Evolutionary conservation across 2,113 vertebrate genomes (phyloP), one percentile per base, ranked within the genome.

Genomic region (Rhea pennata): DNA sequence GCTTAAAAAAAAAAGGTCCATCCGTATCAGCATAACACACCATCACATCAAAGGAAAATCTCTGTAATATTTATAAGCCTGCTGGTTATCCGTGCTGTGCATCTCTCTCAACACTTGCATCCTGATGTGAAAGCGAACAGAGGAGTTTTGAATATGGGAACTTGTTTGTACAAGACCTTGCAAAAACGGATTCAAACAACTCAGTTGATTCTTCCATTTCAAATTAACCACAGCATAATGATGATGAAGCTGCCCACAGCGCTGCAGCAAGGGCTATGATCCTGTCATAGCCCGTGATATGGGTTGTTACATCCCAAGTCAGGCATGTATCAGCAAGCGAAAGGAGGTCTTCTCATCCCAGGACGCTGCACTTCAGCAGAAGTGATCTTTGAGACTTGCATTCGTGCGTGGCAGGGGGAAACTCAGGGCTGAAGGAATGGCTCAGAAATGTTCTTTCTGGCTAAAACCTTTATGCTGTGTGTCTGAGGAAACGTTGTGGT

Each of bases 11-110:
- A n/a, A 7, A n/a, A 3, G 33, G 15, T 42, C 58, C 58, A 12
- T 33, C 58, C 42, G 7, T 71, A 29, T 56, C 15, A 59, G 24
- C 81, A 72, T 26, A 83, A 5, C 1, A 2, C 7, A 42, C 36
- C 73, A 20, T 73, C n/a, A 20, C 81, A 66, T 70, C 70, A 8
- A 1, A 10, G 84, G 24, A 71, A 50, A 53, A 29, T 15, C 10
- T 24, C 42, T 1, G 0, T 4, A 5, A 2, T 46, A 7, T 40
- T 59, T n/a, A 5, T 33, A 42, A 54, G 40, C 21, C 19, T 46
- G 50, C 19, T 39, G 16, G 3, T 58, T 16, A 31, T 8, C 7
- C 48, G 39, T 67, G 12, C 39, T 29, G 22, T 4, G 0, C 6
- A 29, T 33, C 4, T 51, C 40, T 62, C 24, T 20, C 27, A 15